Evolutionary conservation across 2,888 invertebrate genomes (phyloP).

Genomic region (Xestia rhomboidea): DNA sequence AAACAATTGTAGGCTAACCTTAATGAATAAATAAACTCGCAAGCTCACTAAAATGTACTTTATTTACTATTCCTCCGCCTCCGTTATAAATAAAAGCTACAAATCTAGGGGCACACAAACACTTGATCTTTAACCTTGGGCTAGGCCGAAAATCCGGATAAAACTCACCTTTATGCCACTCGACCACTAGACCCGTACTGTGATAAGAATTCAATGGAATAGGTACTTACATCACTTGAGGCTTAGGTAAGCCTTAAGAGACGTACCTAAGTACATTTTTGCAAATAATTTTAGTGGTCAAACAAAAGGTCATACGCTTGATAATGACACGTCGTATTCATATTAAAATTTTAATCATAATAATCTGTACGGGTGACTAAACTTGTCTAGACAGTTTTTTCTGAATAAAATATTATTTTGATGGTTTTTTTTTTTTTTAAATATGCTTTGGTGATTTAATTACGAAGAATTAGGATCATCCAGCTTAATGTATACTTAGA

Average conservation of each 20-base stretch:
- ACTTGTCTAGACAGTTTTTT: not conserved
- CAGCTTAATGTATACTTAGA: not conserved
- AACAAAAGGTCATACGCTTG: not conserved
- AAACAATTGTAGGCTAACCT: too few species aligned
- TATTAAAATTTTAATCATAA: not conserved
- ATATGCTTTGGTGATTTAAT: not conserved
- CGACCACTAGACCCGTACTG: constrained; percentile 33
- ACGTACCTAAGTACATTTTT: too few species aligned
- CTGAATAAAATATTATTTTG: not conserved
- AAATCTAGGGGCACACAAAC: constrained; percentile 39
- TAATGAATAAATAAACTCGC: too few species aligned
- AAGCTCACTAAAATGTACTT: constrained; percentile 10
- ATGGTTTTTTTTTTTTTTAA: not conserved
- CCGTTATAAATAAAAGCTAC: constrained; percentile 45
- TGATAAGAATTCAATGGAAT: constrained; percentile 47
- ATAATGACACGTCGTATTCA: not conserved
- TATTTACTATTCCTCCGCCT: not conserved
- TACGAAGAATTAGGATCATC: not conserved
- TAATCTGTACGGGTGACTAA: not conserved
- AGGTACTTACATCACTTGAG: not conserved
- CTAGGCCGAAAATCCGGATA: constrained; percentile 43
- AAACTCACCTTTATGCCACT: constrained; percentile 50
- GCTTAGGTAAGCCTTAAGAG: too few species aligned
- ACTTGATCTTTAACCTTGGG: constrained; percentile 43
- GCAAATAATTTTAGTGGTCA: not conserved